Evolutionary conservation across 2,888 invertebrate species (phyloP), one percentile per base, ranked within the genome.

Genomic region (Plebejus anna): DNA sequence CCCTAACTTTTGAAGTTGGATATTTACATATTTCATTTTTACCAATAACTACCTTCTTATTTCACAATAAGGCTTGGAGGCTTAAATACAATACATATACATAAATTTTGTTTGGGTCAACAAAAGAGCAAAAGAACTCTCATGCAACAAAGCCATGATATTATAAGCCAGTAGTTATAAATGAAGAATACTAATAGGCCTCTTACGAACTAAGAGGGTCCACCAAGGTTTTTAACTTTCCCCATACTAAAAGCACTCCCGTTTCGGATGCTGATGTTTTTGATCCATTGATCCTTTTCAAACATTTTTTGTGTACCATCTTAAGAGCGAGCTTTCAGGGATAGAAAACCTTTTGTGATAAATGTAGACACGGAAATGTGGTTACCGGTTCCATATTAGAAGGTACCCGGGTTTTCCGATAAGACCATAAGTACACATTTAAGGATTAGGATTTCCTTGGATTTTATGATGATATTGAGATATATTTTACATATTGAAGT

Each of bases 261-360:
- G 66, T 66, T 66, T 66, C 32, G 66, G 66, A 32, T 32, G 28
- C 28, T 61, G 32, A 66, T 66, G 16, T 66, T 66, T 66, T 66
- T 66, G 32, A 66, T 66, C 66, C 66, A 66, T 66, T 32, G 66
- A 66, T 66, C 66, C 66, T 66, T 66, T 66, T 66, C 66, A 66
- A 66, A 66, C 32, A 66, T 66, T 66, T 66, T 66, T 66, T 66
- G 66, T 66, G 66, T 66, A 66, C 66, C 66, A 66, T 66, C 66
- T 66, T 66, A 66, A 66, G 66, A 66, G 66, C 66, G 66, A 66
- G 66, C 66, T 66, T 66, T 66, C 66, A 66, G 66, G 61, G 61
- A 61, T 61, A 66, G 66, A 66, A 5, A 66, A 66, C 36, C 66
- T 66, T 66, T 66, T 66, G 66, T 66, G 66, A 36, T 66, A 66